Evolutionary conservation across 2,113 vertebrate genomes (phyloP).

Genomic region (Onychorhynchus coronatus): DNA sequence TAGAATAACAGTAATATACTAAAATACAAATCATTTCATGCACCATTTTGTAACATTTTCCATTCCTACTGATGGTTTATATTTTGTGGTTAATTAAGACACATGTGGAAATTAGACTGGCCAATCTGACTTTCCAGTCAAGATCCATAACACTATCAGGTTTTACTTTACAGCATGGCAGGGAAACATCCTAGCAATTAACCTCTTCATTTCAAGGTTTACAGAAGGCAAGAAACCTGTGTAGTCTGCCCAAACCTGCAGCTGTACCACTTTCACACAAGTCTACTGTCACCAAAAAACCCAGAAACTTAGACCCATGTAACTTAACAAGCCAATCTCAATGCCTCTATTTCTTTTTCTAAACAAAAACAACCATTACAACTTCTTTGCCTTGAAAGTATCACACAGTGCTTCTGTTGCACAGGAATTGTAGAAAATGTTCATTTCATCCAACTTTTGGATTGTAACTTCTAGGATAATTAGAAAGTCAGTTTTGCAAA

Average conservation of each 20-base stretch:
- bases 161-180: not conserved
- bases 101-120: not conserved
- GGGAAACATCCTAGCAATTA: not conserved
- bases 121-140: not conserved
- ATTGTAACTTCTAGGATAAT: not conserved
- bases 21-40: not conserved
- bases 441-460: not conserved
- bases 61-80: not conserved
- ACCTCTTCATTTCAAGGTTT: not conserved
- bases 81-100: not conserved
- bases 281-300: not conserved
- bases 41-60: not conserved
- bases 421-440: not conserved
- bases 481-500: not conserved
- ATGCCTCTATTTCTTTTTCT: not conserved
- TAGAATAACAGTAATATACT: not conserved
- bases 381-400: not conserved
- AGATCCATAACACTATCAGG: not conserved
- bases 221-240: not conserved
- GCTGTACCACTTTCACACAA: not conserved
- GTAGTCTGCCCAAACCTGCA: not conserved
- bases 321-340: not conserved
- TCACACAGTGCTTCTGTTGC: not conserved
- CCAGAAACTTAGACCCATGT: not conserved
- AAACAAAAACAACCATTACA: not conserved